Evolutionary conservation across 2,888 invertebrate genomes (phyloP).

Genomic region (Dione juno): DNA sequence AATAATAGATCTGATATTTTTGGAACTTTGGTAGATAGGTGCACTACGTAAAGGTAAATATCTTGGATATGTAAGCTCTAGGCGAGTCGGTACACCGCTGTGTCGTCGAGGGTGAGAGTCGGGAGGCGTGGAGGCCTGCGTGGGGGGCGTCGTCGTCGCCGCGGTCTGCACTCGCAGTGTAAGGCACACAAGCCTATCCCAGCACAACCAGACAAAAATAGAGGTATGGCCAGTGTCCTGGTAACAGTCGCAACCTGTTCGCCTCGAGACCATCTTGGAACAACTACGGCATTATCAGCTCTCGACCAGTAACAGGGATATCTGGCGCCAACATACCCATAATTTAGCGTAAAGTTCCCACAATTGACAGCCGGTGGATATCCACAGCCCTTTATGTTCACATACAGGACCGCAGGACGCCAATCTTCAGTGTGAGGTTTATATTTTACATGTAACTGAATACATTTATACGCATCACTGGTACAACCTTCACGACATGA

Average conservation of each 20-base stretch:
- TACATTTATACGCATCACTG: constrained; percentile 88
- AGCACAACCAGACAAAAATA: constrained; percentile 92
- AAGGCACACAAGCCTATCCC: constrained; percentile 93
- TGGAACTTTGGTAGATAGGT: constrained; percentile 35
- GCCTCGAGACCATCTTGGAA: constrained; percentile 92
- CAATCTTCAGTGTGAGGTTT: constrained; percentile 77
- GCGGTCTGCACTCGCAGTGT: constrained; percentile 93
- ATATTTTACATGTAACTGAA: constrained; percentile 86
- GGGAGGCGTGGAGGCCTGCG: constrained; percentile 85
- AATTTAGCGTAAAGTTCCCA: constrained; percentile 88
- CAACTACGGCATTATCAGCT: constrained; percentile 91
- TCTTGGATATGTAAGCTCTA: constrained; percentile 54
- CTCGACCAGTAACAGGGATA: constrained; percentile 88
- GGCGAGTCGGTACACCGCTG: constrained; percentile 75
- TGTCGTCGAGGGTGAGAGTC: constrained; percentile 82
- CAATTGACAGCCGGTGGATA: constrained; percentile 91
- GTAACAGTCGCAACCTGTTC: constrained; percentile 92
- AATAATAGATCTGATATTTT: constrained; percentile 33
- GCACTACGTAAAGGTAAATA: constrained; percentile 44
- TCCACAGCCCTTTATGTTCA: constrained; percentile 93
- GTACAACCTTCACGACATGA: constrained; percentile 92
- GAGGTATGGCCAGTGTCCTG: constrained; percentile 92
- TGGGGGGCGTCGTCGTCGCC: constrained; percentile 86
- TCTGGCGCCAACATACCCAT: constrained; percentile 87
- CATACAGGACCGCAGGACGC: constrained; percentile 86